Percentiles rank a stretch among this genome's conserved stretches.
Evolutionary conservation across 2,797 vertebrate genomes (phyloP).

Genomic region (Periophthalmus magnuspinnatus): DNA sequence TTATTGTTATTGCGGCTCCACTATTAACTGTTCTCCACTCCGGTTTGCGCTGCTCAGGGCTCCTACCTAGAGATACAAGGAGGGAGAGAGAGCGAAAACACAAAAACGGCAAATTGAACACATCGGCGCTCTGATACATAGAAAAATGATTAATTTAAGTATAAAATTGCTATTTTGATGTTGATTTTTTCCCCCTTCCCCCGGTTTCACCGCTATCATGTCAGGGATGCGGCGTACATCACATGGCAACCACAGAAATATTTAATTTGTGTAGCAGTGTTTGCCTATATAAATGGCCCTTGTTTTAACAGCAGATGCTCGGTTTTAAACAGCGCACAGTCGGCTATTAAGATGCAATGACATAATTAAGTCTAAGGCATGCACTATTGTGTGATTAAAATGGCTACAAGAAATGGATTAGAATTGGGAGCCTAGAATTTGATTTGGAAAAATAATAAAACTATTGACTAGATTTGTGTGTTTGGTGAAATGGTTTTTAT

Average conservation of each 20-base stretch:
- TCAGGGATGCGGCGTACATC: constrained; percentile 57
- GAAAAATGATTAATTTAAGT: constrained; percentile 81
- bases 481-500: constrained; percentile 20
- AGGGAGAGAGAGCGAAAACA: constrained; percentile 51
- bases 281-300: constrained; percentile 29
- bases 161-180: constrained; percentile 81
- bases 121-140: constrained; percentile 72
- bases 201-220: constrained; percentile 60
- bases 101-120: constrained; percentile 81
- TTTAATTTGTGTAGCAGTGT: constrained; percentile 42
- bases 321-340: constrained; percentile 29
- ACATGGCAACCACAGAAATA: constrained; percentile 50
- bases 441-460: constrained; percentile 30
- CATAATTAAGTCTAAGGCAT: constrained; percentile 42
- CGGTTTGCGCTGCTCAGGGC: constrained; percentile 72
- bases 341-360: constrained; percentile 35
- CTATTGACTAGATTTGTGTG: constrained; percentile 28
- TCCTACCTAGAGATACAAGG: constrained; percentile 64
- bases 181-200: constrained; percentile 70
- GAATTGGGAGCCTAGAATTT: constrained; percentile 22
- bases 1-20: constrained; percentile 87
- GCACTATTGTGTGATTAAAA: constrained; percentile 34
- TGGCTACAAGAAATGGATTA: constrained; percentile 27
- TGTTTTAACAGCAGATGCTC: constrained; percentile 38
- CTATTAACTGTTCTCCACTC: constrained; percentile 83